Evolutionary conservation across 1,140 invertebrate genomes (phyloP).

Genomic region (fruit fly (Drosophila melanogaster)): Release_6_plus_ISO1_MT NT_033777.3:9396501-9397000

Average conservation of each 20-base stretch:
- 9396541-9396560: slow-evolving; percentile 19
- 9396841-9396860: slow-evolving; percentile 4
- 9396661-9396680: background rate
- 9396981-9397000: background rate
- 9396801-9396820: background rate
- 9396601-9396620: slow-evolving; percentile 32
- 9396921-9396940: background rate
- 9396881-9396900: slow-evolving; percentile 26
- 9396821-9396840: slow-evolving; percentile 1
- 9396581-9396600: slow-evolving; percentile 41
- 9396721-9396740: slow-evolving; percentile 69
- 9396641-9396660: slow-evolving; percentile 16
- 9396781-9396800: slow-evolving; percentile 33
- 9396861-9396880: slow-evolving; percentile 23
- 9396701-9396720: slow-evolving; percentile 58
- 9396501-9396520: slow-evolving; percentile 29
- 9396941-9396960: slow-evolving; percentile 6
- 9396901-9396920: slow-evolving; percentile 43
- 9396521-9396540: slow-evolving; percentile 52
- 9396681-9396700: slow-evolving; percentile 4
- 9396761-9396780: slow-evolving; percentile 57
- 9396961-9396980: slow-evolving; percentile 25
- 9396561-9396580: slow-evolving; percentile 50
- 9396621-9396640: slow-evolving; percentile 34
- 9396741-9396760: slow-evolving; percentile 32